Conservation (phyloP, 2,797 vertebrate species). For the Hydrolagus colliei region DNA sequence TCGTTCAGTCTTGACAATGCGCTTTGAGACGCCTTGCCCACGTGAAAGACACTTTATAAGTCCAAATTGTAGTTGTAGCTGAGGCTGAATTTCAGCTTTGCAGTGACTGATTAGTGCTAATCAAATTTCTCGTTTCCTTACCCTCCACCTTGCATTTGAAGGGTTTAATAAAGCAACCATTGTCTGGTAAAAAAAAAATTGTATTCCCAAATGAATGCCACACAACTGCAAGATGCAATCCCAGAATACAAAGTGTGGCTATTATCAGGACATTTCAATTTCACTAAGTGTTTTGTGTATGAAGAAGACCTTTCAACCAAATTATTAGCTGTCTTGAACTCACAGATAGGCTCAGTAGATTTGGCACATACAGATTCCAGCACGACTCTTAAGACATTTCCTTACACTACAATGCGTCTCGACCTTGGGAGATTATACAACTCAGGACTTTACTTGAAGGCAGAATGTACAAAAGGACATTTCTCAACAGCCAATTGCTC, state of each 20-base stretch:
- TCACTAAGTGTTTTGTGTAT: background rate
- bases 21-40: no score
- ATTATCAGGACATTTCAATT: slow-evolving; percentile 10
- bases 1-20: no score
- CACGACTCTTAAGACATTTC: background rate
- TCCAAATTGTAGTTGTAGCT: no score
- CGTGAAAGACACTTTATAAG: no score
- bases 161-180: background rate
- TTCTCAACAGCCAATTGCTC: background rate
- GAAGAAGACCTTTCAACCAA: background rate
- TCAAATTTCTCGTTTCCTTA: background rate
- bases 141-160: background rate
- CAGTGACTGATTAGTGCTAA: background rate
- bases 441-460: no score
- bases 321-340: background rate
- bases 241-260: background rate
- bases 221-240: background rate
- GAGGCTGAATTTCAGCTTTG: background rate
- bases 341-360: background rate
- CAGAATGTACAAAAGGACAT: no score
- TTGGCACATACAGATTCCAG: background rate
- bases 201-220: background rate
- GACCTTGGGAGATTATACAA: background rate
- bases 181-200: background rate
- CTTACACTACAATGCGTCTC: background rate